Evolutionary conservation across 2,797 vertebrate genomes (phyloP).

Genomic region (Lophius americanus): DNA sequence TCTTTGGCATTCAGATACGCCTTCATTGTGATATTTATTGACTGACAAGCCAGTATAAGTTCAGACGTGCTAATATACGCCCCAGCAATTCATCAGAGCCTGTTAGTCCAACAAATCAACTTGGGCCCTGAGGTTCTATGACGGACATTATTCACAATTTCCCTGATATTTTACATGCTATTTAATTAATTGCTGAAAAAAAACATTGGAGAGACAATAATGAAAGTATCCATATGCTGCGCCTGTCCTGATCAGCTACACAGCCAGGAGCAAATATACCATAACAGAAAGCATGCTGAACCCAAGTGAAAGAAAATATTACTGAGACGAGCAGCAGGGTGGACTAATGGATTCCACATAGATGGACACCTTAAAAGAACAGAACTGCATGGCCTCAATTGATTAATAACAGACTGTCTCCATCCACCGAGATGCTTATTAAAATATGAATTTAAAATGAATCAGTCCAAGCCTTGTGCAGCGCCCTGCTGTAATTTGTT

Average conservation of each 20-base stretch:
- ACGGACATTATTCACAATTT: constrained; percentile 5
- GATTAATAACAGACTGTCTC: constrained; percentile 82
- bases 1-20: not conserved
- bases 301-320: constrained; percentile 42
- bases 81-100: not conserved
- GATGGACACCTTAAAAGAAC: constrained; percentile 80
- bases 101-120: not conserved
- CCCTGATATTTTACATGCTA: constrained; percentile 1
- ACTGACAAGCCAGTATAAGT: not conserved
- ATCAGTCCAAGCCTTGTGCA: constrained; percentile 49
- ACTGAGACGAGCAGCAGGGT: constrained; percentile 56
- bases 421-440: constrained; percentile 76
- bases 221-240: constrained; percentile 8
- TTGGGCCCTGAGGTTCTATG: not conserved
- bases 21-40: no score
- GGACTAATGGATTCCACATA: constrained; percentile 83
- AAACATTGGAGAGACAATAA: constrained; percentile 11
- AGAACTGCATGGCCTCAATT: constrained; percentile 71
- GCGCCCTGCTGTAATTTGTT: constrained; percentile 60
- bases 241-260: not conserved
- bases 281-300: constrained; percentile 36
- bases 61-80: not conserved
- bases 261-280: constrained; percentile 20
- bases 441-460: constrained; percentile 84
- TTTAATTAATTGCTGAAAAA: not conserved